Conservation (phyloP, 2,888 invertebrate species). For the Temnothorax ravouxi region DNA sequence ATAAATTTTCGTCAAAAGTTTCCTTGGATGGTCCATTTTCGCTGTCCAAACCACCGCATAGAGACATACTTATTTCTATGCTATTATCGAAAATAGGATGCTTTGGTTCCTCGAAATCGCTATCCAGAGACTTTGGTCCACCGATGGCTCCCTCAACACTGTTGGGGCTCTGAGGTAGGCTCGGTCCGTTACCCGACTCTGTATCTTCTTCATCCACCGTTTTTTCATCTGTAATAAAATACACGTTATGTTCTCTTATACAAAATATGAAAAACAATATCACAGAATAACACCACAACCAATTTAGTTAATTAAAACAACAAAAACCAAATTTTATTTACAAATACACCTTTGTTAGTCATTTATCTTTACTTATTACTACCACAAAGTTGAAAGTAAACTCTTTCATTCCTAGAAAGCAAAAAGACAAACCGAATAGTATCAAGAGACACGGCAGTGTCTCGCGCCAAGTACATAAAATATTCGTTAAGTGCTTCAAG, state of each 20-base stretch:
- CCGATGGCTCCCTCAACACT: constrained; percentile 93
- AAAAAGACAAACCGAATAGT: neutral
- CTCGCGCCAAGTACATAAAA: neutral
- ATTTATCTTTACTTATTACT: neutral
- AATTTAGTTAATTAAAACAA: constrained; percentile 10
- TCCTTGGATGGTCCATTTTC: constrained; percentile 88
- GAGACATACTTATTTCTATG: constrained; percentile 91
- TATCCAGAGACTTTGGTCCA: constrained; percentile 91
- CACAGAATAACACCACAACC: neutral
- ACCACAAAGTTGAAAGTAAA: neutral
- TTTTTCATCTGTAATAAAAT: constrained; percentile 78
- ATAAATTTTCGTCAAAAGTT: constrained; percentile 88
- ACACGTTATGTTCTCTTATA: constrained; percentile 1
- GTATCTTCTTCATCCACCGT: constrained; percentile 94
- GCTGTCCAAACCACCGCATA: constrained; percentile 91
- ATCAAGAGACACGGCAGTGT: too few species aligned
- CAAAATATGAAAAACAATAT: constrained; percentile 20
- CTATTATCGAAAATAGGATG: constrained; percentile 82
- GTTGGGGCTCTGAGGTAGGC: constrained; percentile 97
- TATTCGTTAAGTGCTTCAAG: neutral
- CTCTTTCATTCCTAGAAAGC: neutral
- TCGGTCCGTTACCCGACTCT: constrained; percentile 98
- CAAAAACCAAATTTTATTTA: constrained; percentile 16
- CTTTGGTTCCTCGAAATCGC: constrained; percentile 93
- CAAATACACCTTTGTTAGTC: constrained; percentile 8